A percentile compares a stretch with the other conserved stretches of the same genome.
Evolutionary conservation across 1,140 invertebrate species (phyloP).

Genomic region (Drosophila sproati): DNA sequence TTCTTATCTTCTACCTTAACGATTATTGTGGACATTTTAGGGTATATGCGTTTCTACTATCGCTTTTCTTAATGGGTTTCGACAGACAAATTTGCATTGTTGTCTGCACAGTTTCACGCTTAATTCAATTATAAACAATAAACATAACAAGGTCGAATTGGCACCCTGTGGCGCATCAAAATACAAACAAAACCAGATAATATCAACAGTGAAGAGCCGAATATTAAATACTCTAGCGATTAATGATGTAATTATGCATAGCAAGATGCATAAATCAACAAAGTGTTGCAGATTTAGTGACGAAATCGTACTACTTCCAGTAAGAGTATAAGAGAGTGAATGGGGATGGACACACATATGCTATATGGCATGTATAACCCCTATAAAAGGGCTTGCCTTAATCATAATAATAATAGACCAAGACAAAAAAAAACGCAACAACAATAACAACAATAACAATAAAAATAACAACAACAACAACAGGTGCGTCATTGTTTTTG

Average conservation of each 20-base stretch:
- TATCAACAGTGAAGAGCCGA: conserved; percentile 1
- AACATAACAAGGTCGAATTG: conserved; percentile 68
- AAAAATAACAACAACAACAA: conserved; percentile 28
- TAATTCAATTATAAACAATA: conserved; percentile 82
- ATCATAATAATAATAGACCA: conserved; percentile 25
- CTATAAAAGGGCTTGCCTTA: conserved; percentile 40
- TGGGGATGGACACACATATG: neutral
- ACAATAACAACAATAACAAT: neutral
- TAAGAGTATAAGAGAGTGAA: conserved; percentile 19
- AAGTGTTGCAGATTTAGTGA: too few species aligned
- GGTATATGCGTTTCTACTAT: conserved; percentile 13
- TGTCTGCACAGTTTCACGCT: conserved; percentile 64
- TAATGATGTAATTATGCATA: neutral
- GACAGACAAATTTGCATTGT: conserved; percentile 35
- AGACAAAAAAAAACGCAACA: neutral
- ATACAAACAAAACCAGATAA: neutral
- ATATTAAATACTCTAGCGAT: neutral
- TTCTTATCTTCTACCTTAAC: neutral
- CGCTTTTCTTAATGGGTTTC: neutral
- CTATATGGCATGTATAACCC: conserved; percentile 1
- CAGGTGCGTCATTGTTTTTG: conserved; percentile 78
- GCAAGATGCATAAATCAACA: too few species aligned
- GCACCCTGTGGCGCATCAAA: conserved; percentile 49
- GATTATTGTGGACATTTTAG: neutral
- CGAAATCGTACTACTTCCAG: neutral